Evolutionary conservation across 2,797 vertebrate genomes (phyloP), one percentile per base, ranked within the genome.

Genomic region (Thripadectes ignobilis): DNA sequence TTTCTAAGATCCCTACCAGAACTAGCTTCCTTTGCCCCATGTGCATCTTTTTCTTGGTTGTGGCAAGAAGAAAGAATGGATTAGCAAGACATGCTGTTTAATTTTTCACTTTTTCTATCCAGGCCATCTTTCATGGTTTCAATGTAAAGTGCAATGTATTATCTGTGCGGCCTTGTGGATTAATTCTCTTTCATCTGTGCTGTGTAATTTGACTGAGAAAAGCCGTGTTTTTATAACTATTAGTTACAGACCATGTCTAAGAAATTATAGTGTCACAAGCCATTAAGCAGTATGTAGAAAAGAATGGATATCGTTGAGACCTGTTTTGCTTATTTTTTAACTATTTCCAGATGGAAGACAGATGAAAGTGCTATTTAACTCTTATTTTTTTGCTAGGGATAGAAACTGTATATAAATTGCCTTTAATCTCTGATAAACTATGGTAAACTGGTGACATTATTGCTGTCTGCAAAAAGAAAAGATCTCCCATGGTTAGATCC

Each of bases 141-240:
- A 46, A 30, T 69, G 65, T 51, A 86, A 89, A 91, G 49, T 61
- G 55, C 51, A 51, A 13, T 67, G 34, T 34, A 67, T 16, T 76
- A 34, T 39, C 23, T 77, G 52, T 27, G 26, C 61, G 78, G 66
- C 54, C 67, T 71, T 62, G 26, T 80, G 69, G 49, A 45, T 89
- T 77, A 91, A 49, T 59, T 92, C 71, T 76, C 52, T 82, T 93
- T 93, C 89, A 85, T 79, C 83, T 90, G n/a, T 51, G 29, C 73
- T 65, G 29, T 67, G 23, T 81, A 90, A 87, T 97, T 94, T 93
- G 52, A 55, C 38, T 46, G 68, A 87, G 79, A 75, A 86, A 96
- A 95, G n/a, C 30, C 71, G 23, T 39, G 29, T 8, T 86, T 81
- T 75, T 48, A 5, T 59, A 92, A 55, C 49, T 79, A 43, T 89